Evolutionary conservation across 2,113 vertebrate genomes (phyloP).

Genomic region (Engystomops pustulosus): DNA sequence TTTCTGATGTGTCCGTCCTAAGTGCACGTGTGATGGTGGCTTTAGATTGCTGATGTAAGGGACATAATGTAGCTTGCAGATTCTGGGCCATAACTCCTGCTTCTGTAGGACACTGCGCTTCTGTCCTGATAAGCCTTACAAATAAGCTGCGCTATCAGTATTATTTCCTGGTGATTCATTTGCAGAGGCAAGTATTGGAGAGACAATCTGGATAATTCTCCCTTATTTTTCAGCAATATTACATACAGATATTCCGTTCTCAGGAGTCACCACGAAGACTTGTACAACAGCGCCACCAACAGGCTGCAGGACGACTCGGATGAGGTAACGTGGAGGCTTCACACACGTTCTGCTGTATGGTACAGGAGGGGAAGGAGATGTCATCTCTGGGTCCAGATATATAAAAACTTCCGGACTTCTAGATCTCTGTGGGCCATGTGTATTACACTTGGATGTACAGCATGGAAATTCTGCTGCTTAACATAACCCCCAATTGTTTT

Average conservation of each 20-base stretch:
- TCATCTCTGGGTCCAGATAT: too few relatives aligned
- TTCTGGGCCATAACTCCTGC: not conserved
- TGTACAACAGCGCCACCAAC: conserved; percentile 40
- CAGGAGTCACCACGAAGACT: conserved; percentile 18
- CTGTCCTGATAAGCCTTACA: not conserved
- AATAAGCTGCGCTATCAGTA: conserved; percentile 3
- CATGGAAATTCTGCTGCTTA: too few relatives aligned
- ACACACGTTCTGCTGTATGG: too few relatives aligned
- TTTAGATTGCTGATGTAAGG: too few relatives aligned
- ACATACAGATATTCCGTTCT: conserved; percentile 51
- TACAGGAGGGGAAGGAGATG: too few relatives aligned
- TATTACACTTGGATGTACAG: too few relatives aligned
- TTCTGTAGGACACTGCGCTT: not conserved
- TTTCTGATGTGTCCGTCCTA: too few relatives aligned
- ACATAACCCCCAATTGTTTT: too few relatives aligned
- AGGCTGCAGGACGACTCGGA: conserved; percentile 47
- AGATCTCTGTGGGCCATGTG: too few relatives aligned
- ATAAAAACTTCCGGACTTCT: too few relatives aligned
- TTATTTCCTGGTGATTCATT: conserved; percentile 21
- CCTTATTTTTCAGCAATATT: conserved; percentile 33
- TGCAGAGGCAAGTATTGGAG: not conserved
- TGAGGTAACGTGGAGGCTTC: conserved; percentile 27
- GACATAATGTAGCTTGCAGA: not conserved
- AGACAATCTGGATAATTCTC: conserved; percentile 14
- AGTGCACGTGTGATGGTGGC: too few relatives aligned